These are phyloP conservation scores for Tetrax tetrax DNA, from an alignment of 2,113 vertebrate genomes.

Conservation along the genomic window DNA sequence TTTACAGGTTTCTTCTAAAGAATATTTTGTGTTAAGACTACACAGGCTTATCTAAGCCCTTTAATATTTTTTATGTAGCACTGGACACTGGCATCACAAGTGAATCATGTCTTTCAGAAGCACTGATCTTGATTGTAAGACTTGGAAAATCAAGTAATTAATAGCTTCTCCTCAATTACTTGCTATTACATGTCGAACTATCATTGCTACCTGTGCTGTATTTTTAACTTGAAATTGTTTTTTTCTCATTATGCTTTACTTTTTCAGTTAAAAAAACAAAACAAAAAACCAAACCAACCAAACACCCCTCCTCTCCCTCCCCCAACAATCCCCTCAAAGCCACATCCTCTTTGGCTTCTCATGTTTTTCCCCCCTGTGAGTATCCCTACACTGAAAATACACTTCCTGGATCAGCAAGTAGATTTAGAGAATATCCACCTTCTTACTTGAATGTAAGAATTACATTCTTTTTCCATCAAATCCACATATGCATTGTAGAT, in stretches of 20 bases:
- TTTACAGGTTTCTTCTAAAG: not conserved
- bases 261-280: not conserved
- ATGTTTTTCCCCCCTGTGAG: not conserved
- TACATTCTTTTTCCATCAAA: not conserved
- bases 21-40: not conserved
- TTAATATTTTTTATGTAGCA: not conserved
- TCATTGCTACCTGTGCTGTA: not conserved
- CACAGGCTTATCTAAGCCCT: not conserved
- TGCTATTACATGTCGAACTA: not conserved
- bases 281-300: not conserved
- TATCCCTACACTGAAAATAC: not conserved
- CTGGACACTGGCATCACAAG: not conserved
- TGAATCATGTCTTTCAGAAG: not conserved
- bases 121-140: not conserved
- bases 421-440: not conserved
- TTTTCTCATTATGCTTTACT: not conserved
- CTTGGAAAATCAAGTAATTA: not conserved
- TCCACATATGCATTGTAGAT: not conserved
- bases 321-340: too few relatives aligned
- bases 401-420: not conserved
- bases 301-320: too few relatives aligned
- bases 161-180: not conserved
- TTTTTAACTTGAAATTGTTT: not conserved
- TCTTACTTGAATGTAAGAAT: not conserved
- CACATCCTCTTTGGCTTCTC: not conserved